Evolutionary conservation across 2,888 invertebrate species (phyloP).

Genomic region (Priocnemis perturbator): DNA sequence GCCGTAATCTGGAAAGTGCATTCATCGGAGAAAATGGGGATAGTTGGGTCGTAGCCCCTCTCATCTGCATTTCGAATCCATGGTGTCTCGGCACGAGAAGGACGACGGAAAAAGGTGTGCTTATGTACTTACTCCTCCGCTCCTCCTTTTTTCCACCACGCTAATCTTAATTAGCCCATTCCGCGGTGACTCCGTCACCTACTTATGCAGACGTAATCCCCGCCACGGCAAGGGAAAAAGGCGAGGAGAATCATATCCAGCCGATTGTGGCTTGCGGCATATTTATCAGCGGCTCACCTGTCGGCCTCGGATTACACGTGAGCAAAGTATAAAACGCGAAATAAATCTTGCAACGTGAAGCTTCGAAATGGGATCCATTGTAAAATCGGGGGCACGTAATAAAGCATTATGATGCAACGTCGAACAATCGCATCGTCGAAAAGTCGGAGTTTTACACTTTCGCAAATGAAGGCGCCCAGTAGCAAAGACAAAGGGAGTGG

Average conservation of each 20-base stretch:
- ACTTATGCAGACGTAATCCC: background rate
- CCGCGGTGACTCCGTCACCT: conserved; percentile 5
- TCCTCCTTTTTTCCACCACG: background rate
- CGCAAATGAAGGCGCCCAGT: too few species aligned
- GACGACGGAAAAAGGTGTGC: conserved; percentile 2
- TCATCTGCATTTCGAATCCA: conserved; percentile 18
- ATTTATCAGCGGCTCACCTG: conserved; percentile 2
- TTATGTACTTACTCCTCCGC: background rate
- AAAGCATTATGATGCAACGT: too few species aligned
- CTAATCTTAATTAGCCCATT: conserved; percentile 13
- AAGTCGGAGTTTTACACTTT: too few species aligned
- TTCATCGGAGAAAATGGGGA: conserved; percentile 23
- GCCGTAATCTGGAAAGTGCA: conserved; percentile 34
- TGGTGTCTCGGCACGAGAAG: background rate
- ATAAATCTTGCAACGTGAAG: too few species aligned
- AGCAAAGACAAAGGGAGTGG: too few species aligned
- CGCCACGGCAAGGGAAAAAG: background rate
- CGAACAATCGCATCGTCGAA: too few species aligned
- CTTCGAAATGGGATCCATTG: too few species aligned
- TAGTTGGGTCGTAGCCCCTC: background rate
- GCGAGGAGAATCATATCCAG: conserved; percentile 12
- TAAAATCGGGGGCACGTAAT: too few species aligned
- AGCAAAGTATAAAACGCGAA: too few species aligned
- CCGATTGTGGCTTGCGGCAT: conserved; percentile 10
- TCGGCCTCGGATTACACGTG: too few species aligned